Evolutionary conservation across 2,113 vertebrate species (phyloP), one percentile per base, ranked within the genome.

Genomic region (Calidris pugnax): DNA sequence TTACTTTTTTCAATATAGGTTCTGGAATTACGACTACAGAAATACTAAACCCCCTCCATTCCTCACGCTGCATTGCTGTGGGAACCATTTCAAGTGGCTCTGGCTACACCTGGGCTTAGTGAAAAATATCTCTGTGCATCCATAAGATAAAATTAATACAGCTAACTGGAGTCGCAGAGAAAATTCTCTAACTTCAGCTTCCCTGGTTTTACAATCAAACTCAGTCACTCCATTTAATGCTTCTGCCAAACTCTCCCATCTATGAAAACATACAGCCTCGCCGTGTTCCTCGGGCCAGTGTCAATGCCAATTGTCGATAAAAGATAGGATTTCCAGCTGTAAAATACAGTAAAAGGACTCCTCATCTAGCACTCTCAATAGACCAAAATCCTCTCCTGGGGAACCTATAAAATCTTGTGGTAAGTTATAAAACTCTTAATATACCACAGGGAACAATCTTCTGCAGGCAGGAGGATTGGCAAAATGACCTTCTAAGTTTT

Each of bases 391-490:
- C 41, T 97, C 88, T 97, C 89, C 63, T 81, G 85, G 43, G 92
- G 91, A 95, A 91, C 43, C 56, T 80, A 68, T 77, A 96, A 97
- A 93, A 77, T 95, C 79, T 91, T 94, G 86, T 87, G 81, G 80
- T 93, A 97, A 97, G 87, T 74, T 97, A 76, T 95, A 96, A 94
- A 97, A 88, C 89, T 95, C 41, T 68, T 95, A 96, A 96, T 91
- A 92, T 45, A 93, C 92, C 88, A 81, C 74, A 84, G 83, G 90
- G 86, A 93, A 94, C 87, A 96, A 93, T 96, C 39, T 96, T 90
- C 68, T 66, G 88, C 74, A 88, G 91, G 90, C 67, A 92, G 86
- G 64, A 47, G 57, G 86, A 96, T 18, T 81, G 94, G 60, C 73
- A 97, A 94, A 93, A 86, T 64, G 92, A 95, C 83, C 92, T 94